These are phyloP conservation scores for Dendrocincla tyrannina DNA, from an alignment of 2,797 vertebrate species.

Conservation along the genomic window DNA sequence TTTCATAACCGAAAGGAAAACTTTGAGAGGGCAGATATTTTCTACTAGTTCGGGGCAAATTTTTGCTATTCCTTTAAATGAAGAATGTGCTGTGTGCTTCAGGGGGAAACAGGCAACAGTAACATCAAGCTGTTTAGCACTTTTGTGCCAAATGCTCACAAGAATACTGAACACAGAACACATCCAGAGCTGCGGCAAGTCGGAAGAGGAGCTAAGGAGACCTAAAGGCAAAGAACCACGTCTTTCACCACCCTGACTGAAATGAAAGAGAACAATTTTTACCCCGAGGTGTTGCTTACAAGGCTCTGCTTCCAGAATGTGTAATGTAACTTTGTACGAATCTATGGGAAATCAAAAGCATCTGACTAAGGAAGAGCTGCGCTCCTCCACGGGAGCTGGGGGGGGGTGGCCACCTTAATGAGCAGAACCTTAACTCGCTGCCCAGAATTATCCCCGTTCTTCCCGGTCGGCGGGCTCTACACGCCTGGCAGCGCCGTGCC, in stretches of 20 bases:
- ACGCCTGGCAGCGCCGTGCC: neutral
- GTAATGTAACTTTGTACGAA: neutral
- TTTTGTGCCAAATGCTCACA: conserved; percentile 27
- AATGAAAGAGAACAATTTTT: neutral
- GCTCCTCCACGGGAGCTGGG: neutral
- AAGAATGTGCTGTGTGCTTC: neutral
- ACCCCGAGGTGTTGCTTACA: neutral
- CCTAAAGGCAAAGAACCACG: neutral
- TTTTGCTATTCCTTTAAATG: conserved; percentile 39
- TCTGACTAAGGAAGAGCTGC: neutral
- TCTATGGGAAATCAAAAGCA: neutral
- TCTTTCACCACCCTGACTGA: neutral
- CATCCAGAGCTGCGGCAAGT: neutral
- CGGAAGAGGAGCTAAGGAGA: neutral
- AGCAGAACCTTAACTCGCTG: neutral
- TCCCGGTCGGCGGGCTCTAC: neutral
- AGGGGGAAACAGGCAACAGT: conserved; percentile 15
- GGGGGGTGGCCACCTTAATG: accelerated
- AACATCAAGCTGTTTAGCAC: conserved; percentile 37
- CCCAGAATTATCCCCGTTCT: neutral
- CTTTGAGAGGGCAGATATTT: neutral
- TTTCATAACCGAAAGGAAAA: neutral
- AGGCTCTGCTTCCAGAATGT: neutral
- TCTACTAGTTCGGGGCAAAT: neutral
- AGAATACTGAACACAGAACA: neutral